Evolutionary conservation across 2,113 vertebrate species (phyloP).

Genomic region (Oryzias melastigma): DNA sequence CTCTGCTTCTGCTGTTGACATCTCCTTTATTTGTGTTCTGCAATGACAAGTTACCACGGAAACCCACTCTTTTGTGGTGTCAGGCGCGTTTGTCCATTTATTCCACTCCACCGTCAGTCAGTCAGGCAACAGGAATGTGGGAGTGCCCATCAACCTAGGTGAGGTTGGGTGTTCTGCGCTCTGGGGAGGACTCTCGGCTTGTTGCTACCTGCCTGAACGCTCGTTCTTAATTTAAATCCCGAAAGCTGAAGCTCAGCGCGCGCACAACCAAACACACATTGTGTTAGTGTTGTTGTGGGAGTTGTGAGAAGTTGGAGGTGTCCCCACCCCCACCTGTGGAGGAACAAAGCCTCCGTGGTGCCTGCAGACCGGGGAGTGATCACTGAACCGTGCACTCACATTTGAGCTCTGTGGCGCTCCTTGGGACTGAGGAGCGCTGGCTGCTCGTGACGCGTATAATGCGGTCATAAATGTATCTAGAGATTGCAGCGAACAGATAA

Average conservation of each 20-base stretch:
- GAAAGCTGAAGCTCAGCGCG: slow-evolving; percentile 27
- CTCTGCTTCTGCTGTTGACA: slow-evolving; percentile 22
- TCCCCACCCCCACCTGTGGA: slow-evolving; percentile 60
- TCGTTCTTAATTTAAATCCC: slow-evolving; percentile 55
- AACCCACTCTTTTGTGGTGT: slow-evolving; percentile 34
- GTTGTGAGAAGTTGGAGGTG: slow-evolving; percentile 29
- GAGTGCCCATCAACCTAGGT: slow-evolving; percentile 59
- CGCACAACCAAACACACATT: slow-evolving; percentile 16
- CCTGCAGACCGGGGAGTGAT: slow-evolving; percentile 41
- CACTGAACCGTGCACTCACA: slow-evolving; percentile 40
- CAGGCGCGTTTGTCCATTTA: slow-evolving; percentile 41
- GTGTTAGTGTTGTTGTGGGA: slow-evolving; percentile 4
- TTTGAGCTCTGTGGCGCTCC: slow-evolving; percentile 23
- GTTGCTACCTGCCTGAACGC: slow-evolving; percentile 72
- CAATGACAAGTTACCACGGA: slow-evolving; percentile 49
- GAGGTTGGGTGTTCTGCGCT: slow-evolving; percentile 52
- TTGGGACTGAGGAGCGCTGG: slow-evolving; percentile 23
- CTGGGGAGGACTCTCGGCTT: slow-evolving; percentile 62
- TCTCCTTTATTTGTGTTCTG: slow-evolving; percentile 50
- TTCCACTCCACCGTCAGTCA: slow-evolving; percentile 44
- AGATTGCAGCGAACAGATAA: slow-evolving; percentile 15
- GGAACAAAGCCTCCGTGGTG: slow-evolving; percentile 62
- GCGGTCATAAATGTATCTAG: slow-evolving; percentile 9
- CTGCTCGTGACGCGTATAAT: slow-evolving; percentile 6
- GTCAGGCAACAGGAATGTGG: slow-evolving; percentile 75